Evolutionary conservation across 1,140 invertebrate species (phyloP), one percentile per base, ranked within the genome.

Genomic region (Cyclargus thomasi): DNA sequence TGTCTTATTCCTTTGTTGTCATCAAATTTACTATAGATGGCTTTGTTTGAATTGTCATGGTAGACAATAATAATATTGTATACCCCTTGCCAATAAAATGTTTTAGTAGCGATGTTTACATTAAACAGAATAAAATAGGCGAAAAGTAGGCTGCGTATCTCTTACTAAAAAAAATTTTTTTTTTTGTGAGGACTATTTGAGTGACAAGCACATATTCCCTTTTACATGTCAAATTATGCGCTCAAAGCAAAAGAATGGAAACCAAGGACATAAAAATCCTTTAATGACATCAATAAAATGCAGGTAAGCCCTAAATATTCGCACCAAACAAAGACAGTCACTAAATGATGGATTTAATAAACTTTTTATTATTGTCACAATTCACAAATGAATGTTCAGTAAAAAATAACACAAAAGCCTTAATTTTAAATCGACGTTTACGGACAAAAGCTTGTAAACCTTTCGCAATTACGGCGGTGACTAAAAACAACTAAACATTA

Each of bases 401-500:
- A 59, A 59, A 59, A 59, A 22, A 59, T 20, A 59, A 11, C 18
- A 59, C 55, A 59, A 59, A 59, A 59, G 55, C 55, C 18, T 59
- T 59, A 59, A 21, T 59, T 59, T 59, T 20, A 59, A 18, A 21
- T 20, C 55, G 55, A 20, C 55, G 55, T 20, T 59, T 59, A 59
- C 55, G 55, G 18, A 59, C 55, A 59, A 59, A 59, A 59, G 55
- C 18, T 18, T 18, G 18, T 20, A 59, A 59, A 59, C 55, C 55
- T 59, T 59, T 59, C 8, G 55, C 55, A 59, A 59, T 59, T 59
- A 59, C 18, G 55, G 55, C 18, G 55, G 55, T 22, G 55, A 35
- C 8, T 17, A 70, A 65, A 57, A 73, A 71, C 62, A 68, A 71
- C 53, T 63, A 64, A 69, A 64, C 67, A 53, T 67, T 64, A 63